Base-by-base conservation (phyloP, 2,113 vertebrate species). In the Melanotaenia duboulayi region DNA sequence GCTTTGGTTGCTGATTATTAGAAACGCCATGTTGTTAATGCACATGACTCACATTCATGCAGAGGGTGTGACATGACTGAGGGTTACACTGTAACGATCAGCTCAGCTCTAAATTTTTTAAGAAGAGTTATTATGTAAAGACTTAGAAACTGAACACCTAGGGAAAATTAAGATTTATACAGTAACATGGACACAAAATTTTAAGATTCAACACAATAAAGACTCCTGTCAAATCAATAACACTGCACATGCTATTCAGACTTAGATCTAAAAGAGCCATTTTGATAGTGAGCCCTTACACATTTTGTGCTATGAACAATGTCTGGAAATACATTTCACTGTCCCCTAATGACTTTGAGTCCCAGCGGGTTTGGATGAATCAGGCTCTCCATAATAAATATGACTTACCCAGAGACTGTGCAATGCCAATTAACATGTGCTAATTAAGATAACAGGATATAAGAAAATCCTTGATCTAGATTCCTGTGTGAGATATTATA, bases 381-480 rank as follows among this genome's bases (percentile, higher is more conserved):
- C 87, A 64, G 74, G 74, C 70, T 56, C 66, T 49, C 40, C 74
- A 75, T 84, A 66, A 87, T 83, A 87, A 91, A 91, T 89, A 92
- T 69, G 86, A 86, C 78, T 80, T 71, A 84, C 77, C 73, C 71
- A 84, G 84, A 89, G 87, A 81, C 80, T 67, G 56, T 46, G 16
- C 71, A 13, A 37, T 65, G 71, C 85, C 86, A 91, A 92, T 92
- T 92, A 92, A 65, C 74, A 89, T 79, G 82, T 58, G 85, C 89
- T 90, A 91, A 92, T 90, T 86, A 91, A 91, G 84, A 88, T 58
- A 81, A 86, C 87, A 82, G 78, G 40, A 71, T 81, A 81, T 57
- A 55, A 71, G 83, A 83, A 81, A 76, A 87, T 71, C 89, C 90
- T 91, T 89, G 90, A 92, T 91, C 88, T 88, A 90, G 80, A 90